phyloP scores from a whole-genome alignment of 53 echinoderm and acorn worm species.

The Glandiceps talaboti region DNA sequence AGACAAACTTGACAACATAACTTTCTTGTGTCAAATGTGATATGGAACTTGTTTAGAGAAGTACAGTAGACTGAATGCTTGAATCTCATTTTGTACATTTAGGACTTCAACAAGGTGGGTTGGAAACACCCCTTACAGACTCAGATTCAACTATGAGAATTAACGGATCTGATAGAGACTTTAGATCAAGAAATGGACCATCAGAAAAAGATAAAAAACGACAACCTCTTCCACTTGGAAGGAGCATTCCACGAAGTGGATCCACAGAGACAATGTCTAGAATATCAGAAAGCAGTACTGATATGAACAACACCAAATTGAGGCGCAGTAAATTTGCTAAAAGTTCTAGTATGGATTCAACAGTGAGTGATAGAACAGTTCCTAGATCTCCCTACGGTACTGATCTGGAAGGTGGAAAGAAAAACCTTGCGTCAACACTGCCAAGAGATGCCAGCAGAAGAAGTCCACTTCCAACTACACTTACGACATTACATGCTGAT shows the following conservation, averaged over 20 bases:
- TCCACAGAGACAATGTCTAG: slow-evolving; percentile 48
- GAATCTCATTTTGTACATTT: background rate
- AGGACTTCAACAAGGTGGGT: background rate
- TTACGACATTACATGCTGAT: slow-evolving; percentile 43
- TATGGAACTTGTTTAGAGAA: no score
- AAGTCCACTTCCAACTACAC: slow-evolving; percentile 38
- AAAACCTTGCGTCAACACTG: slow-evolving; percentile 61
- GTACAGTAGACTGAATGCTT: no score
- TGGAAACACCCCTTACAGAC: slow-evolving; percentile 11
- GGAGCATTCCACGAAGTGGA: slow-evolving; percentile 64
- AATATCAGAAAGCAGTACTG: slow-evolving; percentile 32
- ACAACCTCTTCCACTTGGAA: slow-evolving; percentile 51
- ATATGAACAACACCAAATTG: slow-evolving; percentile 54
- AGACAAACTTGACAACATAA: no score
- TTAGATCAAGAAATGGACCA: slow-evolving; percentile 24
- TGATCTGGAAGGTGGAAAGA: slow-evolving; percentile 37
- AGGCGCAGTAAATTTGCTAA: slow-evolving; percentile 81
- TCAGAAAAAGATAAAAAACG: slow-evolving; percentile 73
- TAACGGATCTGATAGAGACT: slow-evolving; percentile 38
- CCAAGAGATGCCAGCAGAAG: slow-evolving; percentile 29
- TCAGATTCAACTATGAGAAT: slow-evolving; percentile 18
- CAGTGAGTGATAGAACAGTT: slow-evolving; percentile 11
- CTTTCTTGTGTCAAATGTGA: no score
- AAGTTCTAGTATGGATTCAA: slow-evolving; percentile 79
- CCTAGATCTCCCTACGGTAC: slow-evolving; percentile 39